Evolutionary conservation across 2,888 invertebrate genomes (phyloP).

Genomic region (Drosophila antonietae): DNA sequence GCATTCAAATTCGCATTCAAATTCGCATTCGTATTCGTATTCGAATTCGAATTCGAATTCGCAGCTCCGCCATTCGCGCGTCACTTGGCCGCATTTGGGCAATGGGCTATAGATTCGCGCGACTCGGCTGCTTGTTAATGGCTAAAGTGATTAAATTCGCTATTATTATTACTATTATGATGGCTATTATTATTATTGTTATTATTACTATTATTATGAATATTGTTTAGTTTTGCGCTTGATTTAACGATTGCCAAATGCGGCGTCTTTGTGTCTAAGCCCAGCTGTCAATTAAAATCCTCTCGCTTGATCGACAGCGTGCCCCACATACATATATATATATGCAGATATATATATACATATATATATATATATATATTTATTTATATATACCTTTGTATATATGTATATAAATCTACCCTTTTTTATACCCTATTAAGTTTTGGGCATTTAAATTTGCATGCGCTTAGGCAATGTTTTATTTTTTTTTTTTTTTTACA

Average conservation of each 20-base stretch:
- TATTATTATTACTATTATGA: slow-evolving; percentile 7
- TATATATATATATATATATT: not conserved
- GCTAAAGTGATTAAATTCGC: slow-evolving; percentile 22
- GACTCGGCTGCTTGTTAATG: slow-evolving; percentile 25
- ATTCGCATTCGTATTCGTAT: slow-evolving; percentile 6
- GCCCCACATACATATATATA: not conserved
- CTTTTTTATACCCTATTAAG: not conserved
- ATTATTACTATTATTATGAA: not conserved
- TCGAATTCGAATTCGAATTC: slow-evolving; percentile 3
- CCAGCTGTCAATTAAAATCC: slow-evolving; percentile 12
- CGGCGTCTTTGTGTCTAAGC: slow-evolving; percentile 15
- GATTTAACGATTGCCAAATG: slow-evolving; percentile 8
- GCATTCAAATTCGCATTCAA: slow-evolving; percentile 3
- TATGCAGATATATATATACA: not conserved
- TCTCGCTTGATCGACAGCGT: not conserved
- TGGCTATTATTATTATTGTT: not conserved
- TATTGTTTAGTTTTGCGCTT: not conserved
- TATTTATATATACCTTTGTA: not conserved
- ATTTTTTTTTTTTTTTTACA: slow-evolving; percentile 1
- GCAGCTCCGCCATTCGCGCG: slow-evolving; percentile 31
- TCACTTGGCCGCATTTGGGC: slow-evolving; percentile 56
- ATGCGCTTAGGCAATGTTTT: slow-evolving; percentile 35
- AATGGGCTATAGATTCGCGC: slow-evolving; percentile 21
- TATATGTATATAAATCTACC: not conserved
- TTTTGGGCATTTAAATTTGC: slow-evolving; percentile 10